Evolutionary conservation across 2,113 vertebrate species (phyloP), one percentile per base, ranked within the genome.

Genomic region (Ophthalmotilapia sp.): DNA sequence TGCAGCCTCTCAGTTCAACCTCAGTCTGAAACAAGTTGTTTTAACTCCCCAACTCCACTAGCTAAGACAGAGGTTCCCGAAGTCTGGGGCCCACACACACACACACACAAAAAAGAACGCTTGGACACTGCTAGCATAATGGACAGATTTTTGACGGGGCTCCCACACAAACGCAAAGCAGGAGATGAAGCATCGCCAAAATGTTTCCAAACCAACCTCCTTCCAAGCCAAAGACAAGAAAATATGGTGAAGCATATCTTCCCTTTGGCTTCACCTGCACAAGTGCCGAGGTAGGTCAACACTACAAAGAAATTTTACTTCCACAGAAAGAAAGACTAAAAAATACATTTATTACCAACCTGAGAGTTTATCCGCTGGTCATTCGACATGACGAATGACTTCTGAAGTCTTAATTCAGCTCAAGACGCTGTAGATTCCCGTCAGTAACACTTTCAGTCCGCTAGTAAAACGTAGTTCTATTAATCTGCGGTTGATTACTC

Each of bases 81-180:
- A 53, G 19, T 53, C 9, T 53, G 51, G 19, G 5, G 51, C 9
- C 3, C 49, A 5, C 19, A 10, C 19, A 5, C 9, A n/a, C 49
- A 51, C 1, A 40, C 42, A 47, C 40, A 40, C 1, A 31, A 0
- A 45, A 10, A n/a, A n/a, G 9, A 53, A 10, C 0, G 19, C 0
- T 53, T 21, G 19, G 51, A 53, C 19, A n/a, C 19, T 53, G 19
- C 51, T n/a, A n/a, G 19, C 49, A 47, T 47, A 4, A 1, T 47
- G 45, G 14, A 47, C 45, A 45, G 6, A 14, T 14, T 45, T 45
- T 45, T 45, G 42, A 47, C 3, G 42, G 6, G 6, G 31, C 31
- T 31, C 31, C 31, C 31, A 33, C 31, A 29, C 29, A 29, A 29
- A 29, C 29, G 29, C 29, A 6, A 29, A 29, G 29, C 2, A 29